Conservation (phyloP, 2,888 invertebrate genomes). For the Hemithea aestivaria region DNA sequence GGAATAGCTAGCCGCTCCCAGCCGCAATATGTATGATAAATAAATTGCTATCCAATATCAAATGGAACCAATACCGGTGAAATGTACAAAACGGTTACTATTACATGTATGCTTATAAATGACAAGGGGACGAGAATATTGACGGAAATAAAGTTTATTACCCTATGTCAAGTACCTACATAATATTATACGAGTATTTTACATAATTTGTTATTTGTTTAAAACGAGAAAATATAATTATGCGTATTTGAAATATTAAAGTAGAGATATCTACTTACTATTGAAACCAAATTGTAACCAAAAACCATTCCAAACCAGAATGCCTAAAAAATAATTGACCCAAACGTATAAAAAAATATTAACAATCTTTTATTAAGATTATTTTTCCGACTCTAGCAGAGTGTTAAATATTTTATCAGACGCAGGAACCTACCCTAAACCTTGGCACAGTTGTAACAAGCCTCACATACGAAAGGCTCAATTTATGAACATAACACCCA, state of each 20-base stretch:
- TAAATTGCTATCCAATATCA: constrained; percentile 79
- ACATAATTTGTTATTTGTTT: no score
- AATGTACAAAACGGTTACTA: constrained; percentile 72
- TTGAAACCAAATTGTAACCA: no score
- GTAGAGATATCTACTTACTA: no score
- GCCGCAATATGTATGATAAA: constrained; percentile 78
- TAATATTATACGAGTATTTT: no score
- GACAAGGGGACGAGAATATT: constrained; percentile 24
- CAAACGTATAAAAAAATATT: no score
- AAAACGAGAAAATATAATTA: no score
- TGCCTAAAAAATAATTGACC: no score
- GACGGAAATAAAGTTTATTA: neutral
- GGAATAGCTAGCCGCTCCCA: constrained; percentile 59
- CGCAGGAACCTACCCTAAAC: neutral
- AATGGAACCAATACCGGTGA: constrained; percentile 71
- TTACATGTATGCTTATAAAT: constrained; percentile 54
- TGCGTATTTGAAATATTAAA: no score
- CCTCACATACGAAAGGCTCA: constrained; percentile 7
- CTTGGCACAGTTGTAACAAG: constrained; percentile 4
- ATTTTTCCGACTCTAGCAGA: no score
- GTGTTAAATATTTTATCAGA: neutral
- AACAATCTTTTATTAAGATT: no score
- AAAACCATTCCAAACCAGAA: no score
- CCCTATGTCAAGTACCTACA: no score
- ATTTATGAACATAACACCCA: constrained; percentile 11